These are phyloP conservation scores for Sebastolobus alascanus DNA, from an alignment of 2,797 vertebrate species.

Conservation along the genomic window DNA sequence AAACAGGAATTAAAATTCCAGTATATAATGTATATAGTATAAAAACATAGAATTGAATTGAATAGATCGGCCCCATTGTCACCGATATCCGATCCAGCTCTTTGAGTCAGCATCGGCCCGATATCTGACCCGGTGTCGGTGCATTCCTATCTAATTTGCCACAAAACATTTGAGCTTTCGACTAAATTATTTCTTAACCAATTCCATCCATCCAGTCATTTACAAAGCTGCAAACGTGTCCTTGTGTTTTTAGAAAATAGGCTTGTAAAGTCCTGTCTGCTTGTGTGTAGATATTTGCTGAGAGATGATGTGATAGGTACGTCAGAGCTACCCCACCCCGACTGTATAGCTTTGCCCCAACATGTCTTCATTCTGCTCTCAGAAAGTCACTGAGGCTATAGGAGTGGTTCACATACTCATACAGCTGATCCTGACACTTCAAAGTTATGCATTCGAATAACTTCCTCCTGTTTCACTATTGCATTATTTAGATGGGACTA, in stretches of 20 bases:
- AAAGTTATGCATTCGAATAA: background rate
- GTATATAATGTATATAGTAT: no score
- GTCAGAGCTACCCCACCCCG: conserved; percentile 3
- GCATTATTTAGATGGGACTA: background rate
- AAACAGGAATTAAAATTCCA: no score
- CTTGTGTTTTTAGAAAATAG: conserved; percentile 20
- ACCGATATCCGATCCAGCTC: no score
- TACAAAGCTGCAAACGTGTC: conserved; percentile 5
- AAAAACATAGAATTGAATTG: no score
- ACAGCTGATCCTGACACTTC: background rate
- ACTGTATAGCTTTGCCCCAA: conserved; percentile 6
- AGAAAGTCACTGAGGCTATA: background rate
- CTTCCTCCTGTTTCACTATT: background rate
- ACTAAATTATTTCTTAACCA: conserved; percentile 21
- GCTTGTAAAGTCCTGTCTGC: background rate
- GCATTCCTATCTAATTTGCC: background rate
- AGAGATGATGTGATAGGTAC: background rate
- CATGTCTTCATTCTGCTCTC: conserved; percentile 29
- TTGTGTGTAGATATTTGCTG: conserved; percentile 23
- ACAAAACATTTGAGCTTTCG: conserved; percentile 17
- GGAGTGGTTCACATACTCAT: conserved; percentile 2
- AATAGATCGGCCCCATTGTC: no score
- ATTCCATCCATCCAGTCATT: conserved; percentile 62
- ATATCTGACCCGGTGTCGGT: no score
- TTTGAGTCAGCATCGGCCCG: no score